Evolutionary conservation across 2,797 vertebrate genomes (phyloP), one percentile per base, ranked within the genome.

Genomic region (Oreochromis mossambicus): DNA sequence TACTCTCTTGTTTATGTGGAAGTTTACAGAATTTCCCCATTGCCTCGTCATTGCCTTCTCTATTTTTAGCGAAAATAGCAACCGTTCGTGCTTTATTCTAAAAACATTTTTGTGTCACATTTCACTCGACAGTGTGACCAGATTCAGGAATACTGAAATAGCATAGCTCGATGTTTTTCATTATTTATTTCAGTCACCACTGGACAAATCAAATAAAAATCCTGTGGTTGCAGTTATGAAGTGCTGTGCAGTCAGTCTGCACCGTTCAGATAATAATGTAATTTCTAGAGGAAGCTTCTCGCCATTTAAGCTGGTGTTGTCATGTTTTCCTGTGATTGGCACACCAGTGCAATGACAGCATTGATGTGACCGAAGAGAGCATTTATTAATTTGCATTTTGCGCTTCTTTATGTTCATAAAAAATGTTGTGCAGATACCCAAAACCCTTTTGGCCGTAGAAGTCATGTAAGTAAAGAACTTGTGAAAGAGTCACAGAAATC

Each of bases 131-230:
- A 48, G 12, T 21, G 41, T 24, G 50, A n/a, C 24, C 50, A 50
- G 38, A 24, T 58, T 17, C 6, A 75, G 51, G 50, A 43, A 55
- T 51, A 52, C 48, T 29, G 34, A 81, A 81, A 73, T 32, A 73
- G 4, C 36, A 56, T 29, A 51, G 63, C 52, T 73, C 14, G 1
- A 9, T 75, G 24, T 55, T 36, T 79, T 79, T 51, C 52, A 61
- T 50, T 19, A 17, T 77, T 36, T 51, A 13, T 63, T 51, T 55
- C 21, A 15, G 32, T 50, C n/a, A 0, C 43, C 0, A 48, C 0
- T 32, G 38, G 19, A 43, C 52, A 73, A 55, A 56, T 55, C 32
- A 15, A 63, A 63, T 77, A 8, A 52, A 63, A 77, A 19, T 48
- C 21, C 55, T 15, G 43, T 41, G 80, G 46, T 48, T 29, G 73